Evolutionary conservation across 1,140 invertebrate species (phyloP).

Genomic region (Pararge aegeria): DNA sequence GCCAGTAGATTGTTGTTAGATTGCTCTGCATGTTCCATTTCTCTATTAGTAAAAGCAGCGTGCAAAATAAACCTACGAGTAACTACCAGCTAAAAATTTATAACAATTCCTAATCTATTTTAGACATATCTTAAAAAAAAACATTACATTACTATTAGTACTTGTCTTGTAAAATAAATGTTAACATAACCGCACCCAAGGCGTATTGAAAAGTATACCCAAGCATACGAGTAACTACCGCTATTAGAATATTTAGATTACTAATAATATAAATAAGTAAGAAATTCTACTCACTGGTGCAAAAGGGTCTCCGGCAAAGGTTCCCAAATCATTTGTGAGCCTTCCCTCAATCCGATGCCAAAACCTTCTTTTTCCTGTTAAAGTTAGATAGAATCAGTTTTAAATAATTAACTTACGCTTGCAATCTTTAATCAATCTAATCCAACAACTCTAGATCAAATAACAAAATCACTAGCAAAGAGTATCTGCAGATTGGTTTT

Average conservation of each 20-base stretch:
- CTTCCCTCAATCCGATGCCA: conserved; percentile 83
- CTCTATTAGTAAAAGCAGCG: conserved; percentile 59
- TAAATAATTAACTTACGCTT: conserved; percentile 12
- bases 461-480: no score
- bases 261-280: neutral
- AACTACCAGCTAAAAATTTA: conserved; percentile 37
- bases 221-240: neutral
- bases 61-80: conserved; percentile 57
- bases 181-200: neutral
- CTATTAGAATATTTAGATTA: neutral
- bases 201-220: neutral
- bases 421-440: no score
- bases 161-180: neutral
- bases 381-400: conserved; percentile 2
- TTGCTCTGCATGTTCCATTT: conserved; percentile 39
- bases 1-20: conserved; percentile 52
- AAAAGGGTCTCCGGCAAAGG: conserved; percentile 80
- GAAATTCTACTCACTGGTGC: conserved; percentile 78
- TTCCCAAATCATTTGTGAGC: conserved; percentile 87
- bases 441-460: no score
- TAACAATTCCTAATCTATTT: neutral
- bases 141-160: neutral
- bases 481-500: no score
- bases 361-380: conserved; percentile 85
- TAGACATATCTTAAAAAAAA: neutral